Conservation (phyloP, 2,888 invertebrate species). For the Lasioglossum morio region DNA sequence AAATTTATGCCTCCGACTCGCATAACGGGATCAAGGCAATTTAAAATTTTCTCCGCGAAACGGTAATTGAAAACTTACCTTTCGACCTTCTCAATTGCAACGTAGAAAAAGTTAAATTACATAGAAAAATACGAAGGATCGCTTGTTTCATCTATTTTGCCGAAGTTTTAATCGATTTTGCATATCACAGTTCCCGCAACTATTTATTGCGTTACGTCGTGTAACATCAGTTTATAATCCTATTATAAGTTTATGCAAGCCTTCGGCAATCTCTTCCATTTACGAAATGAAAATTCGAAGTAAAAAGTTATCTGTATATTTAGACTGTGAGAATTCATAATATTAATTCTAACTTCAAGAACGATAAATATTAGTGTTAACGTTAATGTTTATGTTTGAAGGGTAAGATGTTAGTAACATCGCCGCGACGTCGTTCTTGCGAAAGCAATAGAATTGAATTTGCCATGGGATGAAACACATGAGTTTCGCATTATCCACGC, state of each 20-base stretch:
- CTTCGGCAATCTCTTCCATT: background rate
- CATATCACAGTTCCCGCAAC: background rate
- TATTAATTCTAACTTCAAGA: background rate
- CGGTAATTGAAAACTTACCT: background rate
- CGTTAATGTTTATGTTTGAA: background rate
- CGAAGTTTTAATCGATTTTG: background rate
- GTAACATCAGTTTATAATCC: background rate
- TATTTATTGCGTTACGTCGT: background rate
- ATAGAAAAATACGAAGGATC: background rate
- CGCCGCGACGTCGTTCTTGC: background rate
- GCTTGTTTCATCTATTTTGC: background rate
- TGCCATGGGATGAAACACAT: background rate
- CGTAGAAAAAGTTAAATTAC: background rate
- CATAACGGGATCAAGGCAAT: background rate
- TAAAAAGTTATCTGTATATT: background rate
- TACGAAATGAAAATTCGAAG: background rate
- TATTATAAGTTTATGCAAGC: background rate
- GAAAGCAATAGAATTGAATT: background rate
- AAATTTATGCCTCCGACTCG: background rate
- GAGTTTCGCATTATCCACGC: background rate
- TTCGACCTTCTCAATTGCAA: background rate
- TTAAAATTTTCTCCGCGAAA: background rate
- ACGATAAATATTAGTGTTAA: background rate
- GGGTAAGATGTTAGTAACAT: background rate
- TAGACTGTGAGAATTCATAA: background rate